These are phyloP conservation scores for Premnoplex brunnescens DNA, from an alignment of 2,797 vertebrate species.

Conservation along the genomic window DNA sequence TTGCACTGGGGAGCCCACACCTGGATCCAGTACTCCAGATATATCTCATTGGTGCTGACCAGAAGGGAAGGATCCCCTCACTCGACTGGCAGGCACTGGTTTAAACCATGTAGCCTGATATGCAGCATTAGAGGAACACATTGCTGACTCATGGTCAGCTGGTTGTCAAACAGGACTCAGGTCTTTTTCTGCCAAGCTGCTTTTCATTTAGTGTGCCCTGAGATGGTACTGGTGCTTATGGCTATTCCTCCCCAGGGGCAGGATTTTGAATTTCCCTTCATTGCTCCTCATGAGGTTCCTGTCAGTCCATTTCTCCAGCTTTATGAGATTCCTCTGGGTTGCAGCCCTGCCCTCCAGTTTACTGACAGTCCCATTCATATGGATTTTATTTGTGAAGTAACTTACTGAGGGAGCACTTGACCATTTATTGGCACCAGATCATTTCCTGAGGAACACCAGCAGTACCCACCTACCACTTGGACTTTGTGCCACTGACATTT, in stretches of 20 bases:
- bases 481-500: background rate
- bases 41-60: background rate
- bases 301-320: background rate
- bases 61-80: background rate
- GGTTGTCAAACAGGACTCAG: background rate
- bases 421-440: background rate
- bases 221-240: background rate
- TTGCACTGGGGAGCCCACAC: background rate
- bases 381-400: background rate
- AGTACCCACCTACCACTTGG: background rate
- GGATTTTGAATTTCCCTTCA: background rate
- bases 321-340: background rate
- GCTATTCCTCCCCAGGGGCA: background rate
- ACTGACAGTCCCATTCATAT: background rate
- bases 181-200: background rate
- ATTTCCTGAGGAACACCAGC: background rate
- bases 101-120: background rate
- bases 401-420: background rate
- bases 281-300: background rate
- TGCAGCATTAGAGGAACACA: background rate
- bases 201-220: background rate
- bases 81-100: background rate
- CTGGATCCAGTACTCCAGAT: background rate
- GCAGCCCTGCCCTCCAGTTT: background rate
- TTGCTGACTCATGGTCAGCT: background rate